These are phyloP conservation scores for Drosophila littoralis DNA, from an alignment of 1,140 invertebrate species.

Conservation along the genomic window DNA sequence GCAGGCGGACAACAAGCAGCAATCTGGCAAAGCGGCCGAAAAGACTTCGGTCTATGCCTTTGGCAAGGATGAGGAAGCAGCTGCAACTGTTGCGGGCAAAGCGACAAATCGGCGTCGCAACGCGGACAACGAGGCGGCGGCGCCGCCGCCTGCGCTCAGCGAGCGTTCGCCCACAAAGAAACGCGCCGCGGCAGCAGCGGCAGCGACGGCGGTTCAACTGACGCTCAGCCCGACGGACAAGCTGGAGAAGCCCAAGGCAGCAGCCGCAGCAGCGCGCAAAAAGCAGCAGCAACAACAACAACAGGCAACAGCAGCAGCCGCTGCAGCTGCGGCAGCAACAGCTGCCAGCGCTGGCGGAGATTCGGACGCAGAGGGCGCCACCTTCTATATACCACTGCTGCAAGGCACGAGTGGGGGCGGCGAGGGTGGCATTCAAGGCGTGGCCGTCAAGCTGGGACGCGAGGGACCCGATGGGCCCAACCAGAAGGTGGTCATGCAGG, in stretches of 20 bases:
- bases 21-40: constrained; percentile 1
- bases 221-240: constrained; percentile 81
- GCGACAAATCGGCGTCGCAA: constrained; percentile 50
- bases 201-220: constrained; percentile 74
- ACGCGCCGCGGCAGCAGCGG: constrained; percentile 63
- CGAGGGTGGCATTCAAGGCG: constrained; percentile 87
- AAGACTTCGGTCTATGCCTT: constrained; percentile 69
- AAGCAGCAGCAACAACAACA: constrained; percentile 55
- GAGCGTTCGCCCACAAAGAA: constrained; percentile 79
- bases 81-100: constrained; percentile 24
- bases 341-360: constrained; percentile 47
- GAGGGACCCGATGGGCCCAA: constrained; percentile 87
- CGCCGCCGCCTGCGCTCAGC: constrained; percentile 78
- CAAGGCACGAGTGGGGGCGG: constrained; percentile 86
- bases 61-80: constrained; percentile 61
- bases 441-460: constrained; percentile 88
- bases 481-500: constrained; percentile 88
- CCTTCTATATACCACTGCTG: constrained; percentile 90
- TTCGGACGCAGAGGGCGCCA: constrained; percentile 85
- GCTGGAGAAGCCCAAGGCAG: constrained; percentile 61
- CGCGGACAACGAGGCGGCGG: constrained; percentile 47
- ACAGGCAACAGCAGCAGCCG: constrained; percentile 16
- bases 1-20: constrained; percentile 43
- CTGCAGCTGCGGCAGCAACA: constrained; percentile 12
- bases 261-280: constrained; percentile 43